Evolutionary conservation across 2,888 invertebrate genomes (phyloP).

Genomic region (Apodemia hepburni): DNA sequence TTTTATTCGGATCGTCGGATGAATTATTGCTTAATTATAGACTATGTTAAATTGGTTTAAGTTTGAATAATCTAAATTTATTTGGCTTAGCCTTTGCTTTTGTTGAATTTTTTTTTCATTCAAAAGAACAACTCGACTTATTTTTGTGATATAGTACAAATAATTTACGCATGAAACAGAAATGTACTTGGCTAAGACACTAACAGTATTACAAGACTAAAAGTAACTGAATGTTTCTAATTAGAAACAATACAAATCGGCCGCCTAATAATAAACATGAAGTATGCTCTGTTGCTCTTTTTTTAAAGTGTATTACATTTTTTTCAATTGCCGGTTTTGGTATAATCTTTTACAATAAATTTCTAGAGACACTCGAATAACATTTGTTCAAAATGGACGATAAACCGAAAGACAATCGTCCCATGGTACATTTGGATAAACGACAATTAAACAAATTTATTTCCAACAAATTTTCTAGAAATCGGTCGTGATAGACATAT

Average conservation of each 20-base stretch:
- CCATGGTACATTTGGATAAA: too few relatives aligned
- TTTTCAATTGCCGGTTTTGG: too few relatives aligned
- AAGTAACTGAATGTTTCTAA: slow-evolving; percentile 32
- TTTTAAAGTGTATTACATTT: too few relatives aligned
- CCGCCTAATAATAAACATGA: neutral
- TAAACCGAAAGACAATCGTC: too few relatives aligned
- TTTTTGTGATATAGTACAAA: slow-evolving; percentile 76
- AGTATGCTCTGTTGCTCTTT: too few relatives aligned
- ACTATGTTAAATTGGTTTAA: slow-evolving; percentile 53
- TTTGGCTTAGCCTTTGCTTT: slow-evolving; percentile 50
- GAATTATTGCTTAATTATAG: slow-evolving; percentile 46
- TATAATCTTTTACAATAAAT: too few relatives aligned
- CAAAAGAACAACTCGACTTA: slow-evolving; percentile 28
- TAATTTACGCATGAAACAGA: slow-evolving; percentile 38
- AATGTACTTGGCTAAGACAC: slow-evolving; percentile 47
- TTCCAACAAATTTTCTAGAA: too few relatives aligned
- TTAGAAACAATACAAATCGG: neutral
- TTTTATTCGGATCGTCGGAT: slow-evolving; percentile 50
- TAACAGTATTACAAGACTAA: slow-evolving; percentile 60
- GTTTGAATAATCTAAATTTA: slow-evolving; percentile 46
- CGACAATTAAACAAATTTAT: too few relatives aligned
- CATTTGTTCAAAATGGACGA: too few relatives aligned
- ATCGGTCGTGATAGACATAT: too few relatives aligned
- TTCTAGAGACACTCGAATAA: too few relatives aligned
- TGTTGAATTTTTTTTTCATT: slow-evolving; percentile 29